A percentile compares a stretch with the other conserved stretches of the same genome.
These are phyloP conservation scores for Cyprinodon diabolis DNA, from an alignment of 2,797 vertebrate genomes.

Conservation along the genomic window DNA sequence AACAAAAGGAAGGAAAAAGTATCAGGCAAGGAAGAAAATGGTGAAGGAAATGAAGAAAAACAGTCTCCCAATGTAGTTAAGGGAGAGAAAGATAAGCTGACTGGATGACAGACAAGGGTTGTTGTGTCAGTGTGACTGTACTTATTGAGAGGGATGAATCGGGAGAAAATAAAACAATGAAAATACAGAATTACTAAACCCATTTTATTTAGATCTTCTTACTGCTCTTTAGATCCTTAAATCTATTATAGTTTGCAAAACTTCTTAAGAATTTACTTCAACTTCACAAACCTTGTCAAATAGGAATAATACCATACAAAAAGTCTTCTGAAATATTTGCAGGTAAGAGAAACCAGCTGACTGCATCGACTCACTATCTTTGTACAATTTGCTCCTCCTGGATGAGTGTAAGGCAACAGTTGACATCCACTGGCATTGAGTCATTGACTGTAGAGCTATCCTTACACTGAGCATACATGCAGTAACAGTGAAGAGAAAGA, in stretches of 20 bases:
- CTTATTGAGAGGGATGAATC: constrained; percentile 68
- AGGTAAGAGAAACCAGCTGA: too few species aligned
- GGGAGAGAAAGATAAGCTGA: not conserved
- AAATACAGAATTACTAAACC: constrained; percentile 73
- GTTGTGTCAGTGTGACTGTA: constrained; percentile 65
- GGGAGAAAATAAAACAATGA: constrained; percentile 70
- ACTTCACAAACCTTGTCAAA: too few species aligned
- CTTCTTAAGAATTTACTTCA: not conserved
- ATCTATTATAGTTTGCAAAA: not conserved
- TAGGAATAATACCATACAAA: too few species aligned
- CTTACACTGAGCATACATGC: too few species aligned
- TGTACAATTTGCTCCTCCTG: too few species aligned
- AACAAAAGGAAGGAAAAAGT: not conserved
- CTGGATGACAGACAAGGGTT: constrained; percentile 10
- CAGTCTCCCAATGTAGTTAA: not conserved
- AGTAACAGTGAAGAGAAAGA: too few species aligned
- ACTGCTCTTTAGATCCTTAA: constrained; percentile 16
- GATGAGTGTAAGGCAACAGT: too few species aligned
- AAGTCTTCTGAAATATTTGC: too few species aligned
- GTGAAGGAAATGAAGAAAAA: not conserved
- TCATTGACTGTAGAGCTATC: too few species aligned
- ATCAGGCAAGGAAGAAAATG: constrained; percentile 9
- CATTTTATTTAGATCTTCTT: constrained; percentile 27
- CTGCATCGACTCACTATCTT: too few species aligned
- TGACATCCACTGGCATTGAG: too few species aligned